A percentile compares a stretch with the other conserved stretches of the same genome.
These are phyloP conservation scores for Adrianichthys oophorus DNA, from an alignment of 2,797 vertebrate species.

Conservation along the genomic window DNA sequence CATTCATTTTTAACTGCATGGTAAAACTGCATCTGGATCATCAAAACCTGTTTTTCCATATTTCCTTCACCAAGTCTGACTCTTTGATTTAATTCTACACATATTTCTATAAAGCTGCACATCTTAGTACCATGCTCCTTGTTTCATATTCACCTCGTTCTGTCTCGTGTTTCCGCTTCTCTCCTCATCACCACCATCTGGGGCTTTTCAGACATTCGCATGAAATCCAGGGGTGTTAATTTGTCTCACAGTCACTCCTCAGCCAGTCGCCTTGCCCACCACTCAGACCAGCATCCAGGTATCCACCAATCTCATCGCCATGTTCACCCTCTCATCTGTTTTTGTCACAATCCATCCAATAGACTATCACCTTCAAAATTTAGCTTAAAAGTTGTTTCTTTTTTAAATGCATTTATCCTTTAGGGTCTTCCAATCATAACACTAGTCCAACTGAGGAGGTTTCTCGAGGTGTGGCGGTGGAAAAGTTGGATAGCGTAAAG, in stretches of 20 bases:
- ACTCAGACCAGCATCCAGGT: conserved; percentile 75
- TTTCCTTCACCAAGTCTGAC: conserved; percentile 13
- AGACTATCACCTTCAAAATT: conserved; percentile 1
- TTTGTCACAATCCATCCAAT: conserved; percentile 20
- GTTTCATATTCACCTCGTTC: conserved; percentile 13
- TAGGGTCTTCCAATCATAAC: conserved; percentile 83
- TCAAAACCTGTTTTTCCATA: conserved; percentile 12
- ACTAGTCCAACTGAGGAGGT: conserved; percentile 84
- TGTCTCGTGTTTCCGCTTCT: conserved; percentile 13
- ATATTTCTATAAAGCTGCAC: conserved; percentile 12
- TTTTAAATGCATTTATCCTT: conserved; percentile 10
- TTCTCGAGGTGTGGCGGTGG: conserved; percentile 89
- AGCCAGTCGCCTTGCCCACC: conserved; percentile 72
- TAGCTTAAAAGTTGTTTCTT: not conserved
- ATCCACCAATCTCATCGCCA: conserved; percentile 44
- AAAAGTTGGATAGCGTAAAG: conserved; percentile 94
- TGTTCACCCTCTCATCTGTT: conserved; percentile 26
- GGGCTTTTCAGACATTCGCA: conserved; percentile 81
- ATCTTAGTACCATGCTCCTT: conserved; percentile 8
- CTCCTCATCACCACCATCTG: conserved; percentile 40
- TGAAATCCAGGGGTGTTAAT: conserved; percentile 72
- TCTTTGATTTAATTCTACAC: conserved; percentile 23
- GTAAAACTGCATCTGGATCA: conserved; percentile 46
- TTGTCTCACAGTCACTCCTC: conserved; percentile 74
- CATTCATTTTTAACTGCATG: conserved; percentile 46